A percentile compares a stretch with the other conserved stretches of the same genome.
Conservation (phyloP, 2,888 invertebrate genomes). For the Altica lythri region DNA sequence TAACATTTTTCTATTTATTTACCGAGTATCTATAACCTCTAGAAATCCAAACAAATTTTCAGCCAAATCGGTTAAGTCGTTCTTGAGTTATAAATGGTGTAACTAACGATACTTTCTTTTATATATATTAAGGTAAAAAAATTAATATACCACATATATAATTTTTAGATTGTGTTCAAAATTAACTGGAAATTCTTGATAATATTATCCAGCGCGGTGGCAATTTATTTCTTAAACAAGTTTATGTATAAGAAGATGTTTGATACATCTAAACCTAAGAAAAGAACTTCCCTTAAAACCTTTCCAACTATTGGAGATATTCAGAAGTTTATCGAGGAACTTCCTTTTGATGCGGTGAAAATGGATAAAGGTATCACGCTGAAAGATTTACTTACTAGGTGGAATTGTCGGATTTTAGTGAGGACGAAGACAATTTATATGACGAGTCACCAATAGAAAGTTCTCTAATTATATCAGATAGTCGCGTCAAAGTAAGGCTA, state of each 20-base stretch:
- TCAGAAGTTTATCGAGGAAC: slow-evolving; percentile 47
- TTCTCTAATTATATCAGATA: no score
- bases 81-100: no score
- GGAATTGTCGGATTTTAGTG: slow-evolving; percentile 47
- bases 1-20: no score
- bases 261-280: slow-evolving; percentile 29
- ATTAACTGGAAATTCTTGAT: slow-evolving; percentile 38
- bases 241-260: slow-evolving; percentile 30
- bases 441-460: slow-evolving; percentile 42
- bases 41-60: no score
- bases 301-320: slow-evolving; percentile 48
- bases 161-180: slow-evolving; percentile 6
- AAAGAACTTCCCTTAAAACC: slow-evolving; percentile 37
- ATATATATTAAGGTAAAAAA: no score
- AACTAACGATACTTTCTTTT: no score
- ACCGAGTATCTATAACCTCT: no score
- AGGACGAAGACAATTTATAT: slow-evolving; percentile 48
- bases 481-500: no score
- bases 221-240: slow-evolving; percentile 32
- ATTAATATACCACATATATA: no score
- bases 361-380: slow-evolving; percentile 42
- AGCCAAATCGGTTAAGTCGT: no score
- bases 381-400: slow-evolving; percentile 47
- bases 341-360: slow-evolving; percentile 45
- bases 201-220: slow-evolving; percentile 33